A percentile compares a stretch with the other conserved stretches of the same genome.
Evolutionary conservation across 2,797 vertebrate species (phyloP).

Genomic region (Oreortyx pictus): DNA sequence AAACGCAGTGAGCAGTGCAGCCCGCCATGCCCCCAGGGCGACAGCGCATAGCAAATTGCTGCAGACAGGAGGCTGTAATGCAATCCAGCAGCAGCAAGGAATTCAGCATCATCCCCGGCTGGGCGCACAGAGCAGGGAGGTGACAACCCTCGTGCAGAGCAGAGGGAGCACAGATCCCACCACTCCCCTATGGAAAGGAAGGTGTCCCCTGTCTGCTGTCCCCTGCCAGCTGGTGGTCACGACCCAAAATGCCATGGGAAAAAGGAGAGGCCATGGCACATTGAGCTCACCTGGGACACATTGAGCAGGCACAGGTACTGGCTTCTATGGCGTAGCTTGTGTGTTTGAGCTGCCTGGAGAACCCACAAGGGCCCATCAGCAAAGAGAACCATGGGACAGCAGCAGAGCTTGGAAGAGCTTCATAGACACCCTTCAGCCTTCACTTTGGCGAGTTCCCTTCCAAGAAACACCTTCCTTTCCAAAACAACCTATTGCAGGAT

Average conservation of each 20-base stretch:
- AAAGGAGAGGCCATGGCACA: fast-evolving
- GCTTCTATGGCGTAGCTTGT: fast-evolving
- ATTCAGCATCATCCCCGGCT: not conserved
- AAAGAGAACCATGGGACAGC: not conserved
- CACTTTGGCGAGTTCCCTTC: not conserved
- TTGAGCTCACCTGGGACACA: not conserved
- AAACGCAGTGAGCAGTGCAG: not conserved
- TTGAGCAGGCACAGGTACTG: not conserved
- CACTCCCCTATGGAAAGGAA: not conserved
- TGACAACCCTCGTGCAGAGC: fast-evolving
- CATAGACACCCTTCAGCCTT: not conserved
- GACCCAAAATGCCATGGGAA: not conserved
- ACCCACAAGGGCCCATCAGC: not conserved
- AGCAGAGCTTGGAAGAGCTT: not conserved
- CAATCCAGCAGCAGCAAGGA: not conserved
- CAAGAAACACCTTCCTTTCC: not conserved
- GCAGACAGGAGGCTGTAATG: not conserved
- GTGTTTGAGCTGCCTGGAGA: fast-evolving
- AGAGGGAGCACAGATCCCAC: fast-evolving
- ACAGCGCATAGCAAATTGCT: not conserved
- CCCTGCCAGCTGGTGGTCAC: no score
- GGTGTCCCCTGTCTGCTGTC: not conserved
- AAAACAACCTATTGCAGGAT: not conserved
- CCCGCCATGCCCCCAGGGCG: not conserved
- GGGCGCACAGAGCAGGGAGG: not conserved